These are phyloP conservation scores for Leptinotarsa haldemani DNA, from an alignment of 2,888 invertebrate species.

Conservation along the genomic window DNA sequence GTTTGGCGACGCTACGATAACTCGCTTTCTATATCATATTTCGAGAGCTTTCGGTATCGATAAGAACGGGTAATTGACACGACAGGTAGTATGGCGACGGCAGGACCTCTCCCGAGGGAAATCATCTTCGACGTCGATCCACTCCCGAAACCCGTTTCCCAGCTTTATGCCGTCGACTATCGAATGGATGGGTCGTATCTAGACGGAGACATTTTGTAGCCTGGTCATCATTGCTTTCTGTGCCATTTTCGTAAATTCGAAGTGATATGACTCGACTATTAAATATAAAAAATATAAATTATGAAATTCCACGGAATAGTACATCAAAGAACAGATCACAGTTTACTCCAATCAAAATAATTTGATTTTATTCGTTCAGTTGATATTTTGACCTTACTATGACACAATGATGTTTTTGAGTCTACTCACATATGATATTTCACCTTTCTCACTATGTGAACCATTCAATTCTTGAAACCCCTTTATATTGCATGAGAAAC, in stretches of 20 bases:
- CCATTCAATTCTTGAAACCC: no score
- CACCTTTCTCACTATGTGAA: no score
- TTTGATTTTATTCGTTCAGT: no score
- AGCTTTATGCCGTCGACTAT: neutral
- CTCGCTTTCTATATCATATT: constrained; percentile 13
- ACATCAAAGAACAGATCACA: no score
- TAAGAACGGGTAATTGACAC: constrained; percentile 23
- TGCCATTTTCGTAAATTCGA: neutral
- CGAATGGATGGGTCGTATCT: constrained; percentile 10
- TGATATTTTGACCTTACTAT: no score
- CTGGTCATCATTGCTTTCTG: neutral
- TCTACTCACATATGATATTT: no score
- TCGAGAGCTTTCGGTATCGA: constrained; percentile 10
- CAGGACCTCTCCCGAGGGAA: constrained; percentile 25
- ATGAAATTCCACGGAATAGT: no score
- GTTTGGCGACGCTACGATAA: neutral
- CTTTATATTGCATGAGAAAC: no score
- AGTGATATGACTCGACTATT: no score
- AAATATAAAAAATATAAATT: no score
- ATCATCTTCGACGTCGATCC: constrained; percentile 23
- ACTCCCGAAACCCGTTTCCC: constrained; percentile 3
- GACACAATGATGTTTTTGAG: no score
- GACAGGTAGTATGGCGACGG: constrained; percentile 21
- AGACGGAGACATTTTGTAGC: constrained; percentile 1
- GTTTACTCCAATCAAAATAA: no score